phyloP scores from a whole-genome alignment of 2,888 invertebrate species.

The Melieria crassipennis region DNA sequence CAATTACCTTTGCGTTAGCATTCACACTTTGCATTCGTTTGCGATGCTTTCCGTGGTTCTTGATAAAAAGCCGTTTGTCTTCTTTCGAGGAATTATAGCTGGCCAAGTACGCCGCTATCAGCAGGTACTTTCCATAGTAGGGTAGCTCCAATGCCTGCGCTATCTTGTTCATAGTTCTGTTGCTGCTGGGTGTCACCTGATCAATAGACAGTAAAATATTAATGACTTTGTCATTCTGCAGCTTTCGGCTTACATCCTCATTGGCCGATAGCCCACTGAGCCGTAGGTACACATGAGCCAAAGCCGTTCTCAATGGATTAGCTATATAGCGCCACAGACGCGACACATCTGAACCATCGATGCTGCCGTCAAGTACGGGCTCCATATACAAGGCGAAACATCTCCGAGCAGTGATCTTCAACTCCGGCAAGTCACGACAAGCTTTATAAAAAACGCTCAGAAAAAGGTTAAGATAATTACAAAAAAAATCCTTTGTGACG shows the following conservation, averaged over 20 bases:
- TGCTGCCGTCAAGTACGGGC: slow-evolving; percentile 76
- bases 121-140: slow-evolving; percentile 87
- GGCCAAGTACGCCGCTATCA: slow-evolving; percentile 91
- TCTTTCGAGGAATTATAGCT: slow-evolving; percentile 91
- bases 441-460: slow-evolving; percentile 85
- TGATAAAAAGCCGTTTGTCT: slow-evolving; percentile 87
- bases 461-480: slow-evolving; percentile 83
- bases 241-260: no score
- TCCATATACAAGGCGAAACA: slow-evolving; percentile 82
- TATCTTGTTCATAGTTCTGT: slow-evolving; percentile 67
- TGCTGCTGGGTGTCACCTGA: no score
- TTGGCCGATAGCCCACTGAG: slow-evolving; percentile 61
- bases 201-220: no score
- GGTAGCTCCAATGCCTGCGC: slow-evolving; percentile 82
- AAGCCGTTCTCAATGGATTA: slow-evolving; percentile 76
- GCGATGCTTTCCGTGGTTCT: slow-evolving; percentile 78
- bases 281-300: slow-evolving; percentile 82
- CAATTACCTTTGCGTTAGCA: slow-evolving; percentile 69
- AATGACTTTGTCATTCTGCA: no score
- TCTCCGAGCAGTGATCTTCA: slow-evolving; percentile 80
- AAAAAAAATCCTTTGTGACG: slow-evolving; percentile 70
- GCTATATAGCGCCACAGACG: slow-evolving; percentile 84
- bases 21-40: slow-evolving; percentile 72
- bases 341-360: slow-evolving; percentile 72
- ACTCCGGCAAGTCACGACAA: slow-evolving; percentile 86